phyloP scores from a whole-genome alignment of 2,113 vertebrate genomes.

The Antennarius striatus region DNA sequence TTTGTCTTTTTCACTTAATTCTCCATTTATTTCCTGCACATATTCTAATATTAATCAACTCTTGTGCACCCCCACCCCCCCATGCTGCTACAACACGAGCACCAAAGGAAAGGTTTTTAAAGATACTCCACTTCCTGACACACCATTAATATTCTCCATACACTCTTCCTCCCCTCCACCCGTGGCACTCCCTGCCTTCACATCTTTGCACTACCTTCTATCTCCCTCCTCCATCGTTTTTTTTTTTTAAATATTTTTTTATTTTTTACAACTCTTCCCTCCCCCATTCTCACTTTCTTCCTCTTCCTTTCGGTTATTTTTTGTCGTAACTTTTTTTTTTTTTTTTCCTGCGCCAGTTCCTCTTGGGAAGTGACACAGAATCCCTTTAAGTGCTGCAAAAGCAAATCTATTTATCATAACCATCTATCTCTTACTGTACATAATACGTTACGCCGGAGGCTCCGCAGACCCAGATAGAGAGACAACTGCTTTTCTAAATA shows the following conservation, averaged over 20 bases:
- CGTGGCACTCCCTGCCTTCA: constrained; percentile 45
- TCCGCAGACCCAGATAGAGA: constrained; percentile 7
- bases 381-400: constrained; percentile 75
- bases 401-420: constrained; percentile 76
- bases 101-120: constrained; percentile 65
- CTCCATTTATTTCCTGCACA: no score
- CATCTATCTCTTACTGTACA: constrained; percentile 22
- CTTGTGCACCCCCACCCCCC: constrained; percentile 12
- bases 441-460: no score
- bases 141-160: constrained; percentile 77
- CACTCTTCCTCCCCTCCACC: constrained; percentile 35
- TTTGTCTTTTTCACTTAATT: no score
- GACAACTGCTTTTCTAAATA: constrained; percentile 37
- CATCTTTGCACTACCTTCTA: constrained; percentile 53
- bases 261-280: constrained; percentile 14
- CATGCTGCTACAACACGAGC: constrained; percentile 22
- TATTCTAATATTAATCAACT: constrained; percentile 18
- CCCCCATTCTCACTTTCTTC: constrained; percentile 36
- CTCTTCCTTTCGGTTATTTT: constrained; percentile 53
- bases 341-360: constrained; percentile 29
- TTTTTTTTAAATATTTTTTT: not conserved
- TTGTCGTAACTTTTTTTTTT: constrained; percentile 41
- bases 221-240: constrained; percentile 42
- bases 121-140: constrained; percentile 70
- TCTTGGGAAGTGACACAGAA: constrained; percentile 79